A percentile compares a stretch with the other conserved stretches of the same genome.
These are phyloP conservation scores for Amiota communis DNA, from an alignment of 2,888 invertebrate genomes.

Conservation along the genomic window DNA sequence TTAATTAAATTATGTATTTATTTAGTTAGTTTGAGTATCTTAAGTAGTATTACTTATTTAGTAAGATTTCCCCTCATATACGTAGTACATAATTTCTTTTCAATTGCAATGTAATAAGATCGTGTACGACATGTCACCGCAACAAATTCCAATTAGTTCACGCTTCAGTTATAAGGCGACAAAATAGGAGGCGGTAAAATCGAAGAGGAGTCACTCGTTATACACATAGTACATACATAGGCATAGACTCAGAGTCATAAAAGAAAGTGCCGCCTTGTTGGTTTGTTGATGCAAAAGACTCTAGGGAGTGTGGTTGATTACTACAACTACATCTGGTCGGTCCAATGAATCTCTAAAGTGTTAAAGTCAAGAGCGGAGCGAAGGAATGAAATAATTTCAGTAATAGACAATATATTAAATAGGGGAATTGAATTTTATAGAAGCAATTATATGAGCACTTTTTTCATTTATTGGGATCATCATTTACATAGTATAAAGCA, in stretches of 20 bases:
- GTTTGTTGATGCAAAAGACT: background rate
- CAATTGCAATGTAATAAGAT: conserved; percentile 49
- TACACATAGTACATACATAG: conserved; percentile 15
- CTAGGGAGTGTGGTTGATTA: conserved; percentile 20
- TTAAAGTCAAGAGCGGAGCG: too few relatives aligned
- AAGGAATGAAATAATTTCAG: too few relatives aligned
- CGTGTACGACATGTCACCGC: conserved; percentile 65
- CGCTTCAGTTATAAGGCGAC: conserved; percentile 65
- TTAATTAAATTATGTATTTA: conserved; percentile 56
- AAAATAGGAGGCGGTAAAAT: conserved; percentile 11
- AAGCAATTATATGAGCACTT: too few relatives aligned
- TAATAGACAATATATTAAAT: too few relatives aligned
- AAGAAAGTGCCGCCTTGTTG: conserved; percentile 58
- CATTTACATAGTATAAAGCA: too few relatives aligned
- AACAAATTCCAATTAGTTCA: conserved; percentile 70
- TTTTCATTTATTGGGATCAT: too few relatives aligned
- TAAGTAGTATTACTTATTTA: too few relatives aligned
- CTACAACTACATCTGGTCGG: conserved; percentile 21
- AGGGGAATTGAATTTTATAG: too few relatives aligned
- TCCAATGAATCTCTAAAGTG: too few relatives aligned
- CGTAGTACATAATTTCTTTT: background rate
- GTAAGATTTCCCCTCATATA: too few relatives aligned
- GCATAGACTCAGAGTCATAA: conserved; percentile 49
- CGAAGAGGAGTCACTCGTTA: too few relatives aligned
- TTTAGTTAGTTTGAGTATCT: conserved; percentile 18